Evolutionary conservation across 1,140 invertebrate genomes (phyloP).

Genomic region (Cherax destructor): DNA sequence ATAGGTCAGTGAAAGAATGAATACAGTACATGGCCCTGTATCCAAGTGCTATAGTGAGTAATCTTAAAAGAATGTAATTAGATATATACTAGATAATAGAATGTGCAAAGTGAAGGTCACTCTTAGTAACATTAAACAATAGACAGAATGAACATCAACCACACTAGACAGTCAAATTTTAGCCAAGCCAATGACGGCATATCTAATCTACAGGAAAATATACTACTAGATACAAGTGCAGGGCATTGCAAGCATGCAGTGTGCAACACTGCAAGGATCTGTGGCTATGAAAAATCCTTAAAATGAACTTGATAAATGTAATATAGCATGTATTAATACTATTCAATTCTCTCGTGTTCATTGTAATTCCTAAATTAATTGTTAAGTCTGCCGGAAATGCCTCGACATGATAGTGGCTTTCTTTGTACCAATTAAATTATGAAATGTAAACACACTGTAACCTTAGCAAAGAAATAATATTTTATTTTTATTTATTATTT

Average conservation of each 20-base stretch:
- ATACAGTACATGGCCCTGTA: not conserved
- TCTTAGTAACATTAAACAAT: not conserved
- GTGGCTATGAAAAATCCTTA: not conserved
- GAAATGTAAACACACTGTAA: no score
- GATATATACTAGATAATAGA: not conserved
- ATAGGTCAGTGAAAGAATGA: not conserved
- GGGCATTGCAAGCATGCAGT: not conserved
- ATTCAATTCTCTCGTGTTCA: no score
- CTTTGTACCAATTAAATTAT: no score
- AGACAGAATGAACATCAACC: not conserved
- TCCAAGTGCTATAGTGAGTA: not conserved
- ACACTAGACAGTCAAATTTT: not conserved
- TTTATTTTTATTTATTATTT: no score
- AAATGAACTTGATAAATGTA: no score
- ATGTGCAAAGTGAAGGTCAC: not conserved
- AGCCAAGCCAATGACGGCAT: conserved; percentile 6
- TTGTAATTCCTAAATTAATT: no score
- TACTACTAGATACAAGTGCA: not conserved
- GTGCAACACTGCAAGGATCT: not conserved
- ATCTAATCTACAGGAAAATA: conserved; percentile 4
- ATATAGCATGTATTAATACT: no score
- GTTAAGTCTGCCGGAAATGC: no score
- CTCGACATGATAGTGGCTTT: no score
- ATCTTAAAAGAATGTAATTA: no score
- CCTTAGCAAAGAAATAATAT: no score